A percentile compares a stretch with the other conserved stretches of the same genome.
Evolutionary conservation across 2,797 vertebrate genomes (phyloP).

Genomic region (Coendou prehensilis): DNA sequence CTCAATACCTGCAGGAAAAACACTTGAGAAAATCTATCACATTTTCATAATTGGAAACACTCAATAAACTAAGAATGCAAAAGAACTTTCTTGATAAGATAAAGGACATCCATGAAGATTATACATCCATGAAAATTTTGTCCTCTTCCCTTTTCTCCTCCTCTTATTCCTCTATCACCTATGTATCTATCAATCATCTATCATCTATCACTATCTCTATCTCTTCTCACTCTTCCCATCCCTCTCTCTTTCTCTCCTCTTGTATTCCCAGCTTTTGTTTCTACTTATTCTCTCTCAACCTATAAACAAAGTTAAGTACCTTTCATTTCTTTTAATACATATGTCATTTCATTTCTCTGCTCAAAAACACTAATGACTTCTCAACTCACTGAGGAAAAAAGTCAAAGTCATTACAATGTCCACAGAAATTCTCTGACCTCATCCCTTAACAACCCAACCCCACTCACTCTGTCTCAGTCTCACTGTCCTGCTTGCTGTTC

Average conservation of each 20-base stretch:
- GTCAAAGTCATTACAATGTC: background rate
- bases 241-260: background rate
- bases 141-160: background rate
- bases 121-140: background rate
- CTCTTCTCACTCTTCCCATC: background rate
- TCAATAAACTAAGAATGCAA: background rate
- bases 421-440: background rate
- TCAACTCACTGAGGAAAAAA: background rate
- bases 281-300: background rate
- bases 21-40: background rate
- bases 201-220: background rate
- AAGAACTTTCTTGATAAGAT: background rate
- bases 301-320: background rate
- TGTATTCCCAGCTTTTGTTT: background rate
- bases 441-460: background rate
- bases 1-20: background rate
- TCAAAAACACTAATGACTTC: conserved; percentile 2
- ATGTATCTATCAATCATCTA: background rate
- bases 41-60: background rate
- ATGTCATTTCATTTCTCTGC: background rate
- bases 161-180: background rate
- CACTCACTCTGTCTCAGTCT: background rate
- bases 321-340: background rate
- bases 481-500: background rate
- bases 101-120: background rate